Evolutionary conservation across 2,888 invertebrate genomes (phyloP).

Genomic region (Morinoia aosen): DNA sequence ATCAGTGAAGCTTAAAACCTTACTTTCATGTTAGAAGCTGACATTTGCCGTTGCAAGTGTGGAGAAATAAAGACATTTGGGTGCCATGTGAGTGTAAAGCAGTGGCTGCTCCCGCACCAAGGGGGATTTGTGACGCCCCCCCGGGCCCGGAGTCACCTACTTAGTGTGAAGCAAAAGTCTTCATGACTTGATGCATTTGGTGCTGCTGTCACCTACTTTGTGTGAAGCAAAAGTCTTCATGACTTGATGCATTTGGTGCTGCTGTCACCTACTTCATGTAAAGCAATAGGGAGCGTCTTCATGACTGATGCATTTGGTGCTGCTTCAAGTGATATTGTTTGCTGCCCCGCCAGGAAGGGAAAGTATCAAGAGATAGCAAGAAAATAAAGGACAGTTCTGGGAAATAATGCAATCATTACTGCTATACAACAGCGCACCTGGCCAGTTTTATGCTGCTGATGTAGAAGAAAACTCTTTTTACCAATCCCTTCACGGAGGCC

Average conservation of each 20-base stretch:
- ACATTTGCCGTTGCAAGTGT: background rate
- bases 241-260: no score
- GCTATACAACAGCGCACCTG: background rate
- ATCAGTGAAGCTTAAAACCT: background rate
- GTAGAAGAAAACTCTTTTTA: no score
- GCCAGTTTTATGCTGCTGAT: background rate
- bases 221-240: no score
- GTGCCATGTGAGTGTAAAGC: background rate
- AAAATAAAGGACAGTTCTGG: no score
- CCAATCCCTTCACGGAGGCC: no score
- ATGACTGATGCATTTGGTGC: no score
- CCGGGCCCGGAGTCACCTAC: slow-evolving; percentile 37
- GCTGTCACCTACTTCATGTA: background rate
- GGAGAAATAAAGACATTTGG: background rate
- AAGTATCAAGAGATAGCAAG: no score
- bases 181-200: no score
- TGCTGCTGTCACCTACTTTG: no score
- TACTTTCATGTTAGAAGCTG: background rate
- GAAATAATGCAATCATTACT: background rate
- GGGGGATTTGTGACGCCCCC: slow-evolving; percentile 42
- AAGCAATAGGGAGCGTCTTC: background rate
- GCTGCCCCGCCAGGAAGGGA: no score
- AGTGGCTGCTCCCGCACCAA: background rate
- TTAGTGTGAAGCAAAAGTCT: no score
- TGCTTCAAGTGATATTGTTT: no score